Evolutionary conservation across 2,113 vertebrate genomes (phyloP).

Genomic region (Gobiocypris rarus): DNA sequence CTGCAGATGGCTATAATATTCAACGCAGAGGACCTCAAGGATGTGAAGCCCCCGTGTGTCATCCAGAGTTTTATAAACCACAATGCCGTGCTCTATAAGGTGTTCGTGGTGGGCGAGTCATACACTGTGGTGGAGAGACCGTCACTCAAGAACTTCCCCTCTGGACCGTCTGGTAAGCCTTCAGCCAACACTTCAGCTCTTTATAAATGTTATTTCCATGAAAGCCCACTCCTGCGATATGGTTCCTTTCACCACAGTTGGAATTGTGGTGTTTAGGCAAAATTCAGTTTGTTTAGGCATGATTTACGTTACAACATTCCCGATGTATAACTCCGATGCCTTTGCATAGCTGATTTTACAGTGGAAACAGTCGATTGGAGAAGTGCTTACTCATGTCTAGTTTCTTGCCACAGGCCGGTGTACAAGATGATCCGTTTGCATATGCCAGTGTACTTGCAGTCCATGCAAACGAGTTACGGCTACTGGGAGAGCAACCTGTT

Average conservation of each 20-base stretch:
- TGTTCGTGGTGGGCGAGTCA: slow-evolving; percentile 96
- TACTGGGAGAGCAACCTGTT: slow-evolving; percentile 51
- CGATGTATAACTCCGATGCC: background rate
- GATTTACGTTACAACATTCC: slow-evolving; percentile 22
- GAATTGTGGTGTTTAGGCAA: too few relatives aligned
- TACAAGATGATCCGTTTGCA: slow-evolving; percentile 60
- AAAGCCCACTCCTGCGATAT: background rate
- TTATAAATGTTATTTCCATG: slow-evolving; percentile 12
- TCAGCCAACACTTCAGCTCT: background rate
- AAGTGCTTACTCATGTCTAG: background rate
- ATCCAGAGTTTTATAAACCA: slow-evolving; percentile 99
- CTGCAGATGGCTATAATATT: slow-evolving; percentile 97
- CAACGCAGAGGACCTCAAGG: slow-evolving; percentile 91
- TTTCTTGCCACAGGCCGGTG: background rate
- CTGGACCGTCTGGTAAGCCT: slow-evolving; percentile 86
- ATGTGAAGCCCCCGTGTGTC: slow-evolving; percentile 91
- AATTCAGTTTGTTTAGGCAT: background rate
- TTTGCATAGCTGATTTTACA: background rate
- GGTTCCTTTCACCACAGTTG: background rate
- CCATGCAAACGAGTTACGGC: slow-evolving; percentile 64
- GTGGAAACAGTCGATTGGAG: background rate
- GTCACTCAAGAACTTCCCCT: slow-evolving; percentile 96
- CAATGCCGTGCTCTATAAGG: slow-evolving; percentile 96
- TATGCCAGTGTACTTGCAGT: slow-evolving; percentile 54
- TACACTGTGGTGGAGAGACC: slow-evolving; percentile 96